A percentile compares a stretch with the other conserved stretches of the same genome.
Conservation (phyloP, 2,888 invertebrate genomes). For the Celastrina argiolus region DNA sequence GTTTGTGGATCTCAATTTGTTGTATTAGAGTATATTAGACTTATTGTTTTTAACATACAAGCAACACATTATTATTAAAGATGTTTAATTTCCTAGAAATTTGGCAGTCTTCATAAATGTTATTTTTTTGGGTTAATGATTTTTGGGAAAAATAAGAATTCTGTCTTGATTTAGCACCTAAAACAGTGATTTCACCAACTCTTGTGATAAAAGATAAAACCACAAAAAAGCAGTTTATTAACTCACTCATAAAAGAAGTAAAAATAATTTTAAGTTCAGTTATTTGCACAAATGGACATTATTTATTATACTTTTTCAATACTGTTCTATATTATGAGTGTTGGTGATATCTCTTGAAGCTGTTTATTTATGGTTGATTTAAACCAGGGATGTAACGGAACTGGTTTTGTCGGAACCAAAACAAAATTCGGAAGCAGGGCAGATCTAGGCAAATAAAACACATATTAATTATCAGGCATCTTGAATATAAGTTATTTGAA, state of each 20-base stretch:
- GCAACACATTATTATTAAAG: background rate
- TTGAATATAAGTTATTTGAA: too few relatives aligned
- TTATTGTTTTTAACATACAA: background rate
- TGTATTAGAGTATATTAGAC: background rate
- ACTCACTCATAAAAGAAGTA: background rate
- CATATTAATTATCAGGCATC: too few relatives aligned
- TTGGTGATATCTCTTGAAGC: background rate
- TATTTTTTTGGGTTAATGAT: background rate
- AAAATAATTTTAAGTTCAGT: too few relatives aligned
- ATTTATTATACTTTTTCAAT: background rate
- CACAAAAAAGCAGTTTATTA: background rate
- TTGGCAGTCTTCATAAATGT: background rate
- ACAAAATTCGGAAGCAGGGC: too few relatives aligned
- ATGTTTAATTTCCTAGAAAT: background rate
- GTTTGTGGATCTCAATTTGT: slow-evolving; percentile 16
- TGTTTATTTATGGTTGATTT: background rate
- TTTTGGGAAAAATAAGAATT: background rate
- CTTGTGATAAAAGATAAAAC: background rate
- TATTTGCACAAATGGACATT: too few relatives aligned
- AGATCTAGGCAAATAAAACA: too few relatives aligned
- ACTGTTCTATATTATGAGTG: background rate
- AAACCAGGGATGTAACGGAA: too few relatives aligned
- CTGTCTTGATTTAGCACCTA: background rate
- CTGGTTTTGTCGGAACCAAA: too few relatives aligned
- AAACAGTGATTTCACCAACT: background rate